Conservation (phyloP, 2,888 invertebrate species). For the Machimus atricapillus region DNA sequence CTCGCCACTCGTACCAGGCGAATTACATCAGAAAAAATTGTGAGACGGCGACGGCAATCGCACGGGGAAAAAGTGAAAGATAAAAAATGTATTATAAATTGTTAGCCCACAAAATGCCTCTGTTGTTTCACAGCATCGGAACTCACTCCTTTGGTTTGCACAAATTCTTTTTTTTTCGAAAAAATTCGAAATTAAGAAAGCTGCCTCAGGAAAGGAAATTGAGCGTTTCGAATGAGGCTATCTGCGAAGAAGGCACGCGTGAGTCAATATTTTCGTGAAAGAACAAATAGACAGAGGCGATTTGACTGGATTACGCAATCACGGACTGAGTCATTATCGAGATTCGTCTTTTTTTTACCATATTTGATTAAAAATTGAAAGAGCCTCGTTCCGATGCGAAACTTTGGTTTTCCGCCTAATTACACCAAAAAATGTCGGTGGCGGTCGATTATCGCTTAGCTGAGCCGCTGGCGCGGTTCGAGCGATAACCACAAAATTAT, state of each 20-base stretch:
- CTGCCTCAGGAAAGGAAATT: background rate
- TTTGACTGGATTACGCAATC: background rate
- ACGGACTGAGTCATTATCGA: background rate
- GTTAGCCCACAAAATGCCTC: background rate
- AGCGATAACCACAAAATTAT: background rate
- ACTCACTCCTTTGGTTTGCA: background rate
- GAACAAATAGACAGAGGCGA: background rate
- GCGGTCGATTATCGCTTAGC: background rate
- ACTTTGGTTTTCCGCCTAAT: constrained; percentile 24
- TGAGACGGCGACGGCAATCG: background rate
- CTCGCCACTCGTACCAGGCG: background rate
- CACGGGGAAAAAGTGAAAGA: background rate
- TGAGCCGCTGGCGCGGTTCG: background rate
- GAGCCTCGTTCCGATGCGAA: background rate
- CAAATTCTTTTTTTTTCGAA: background rate
- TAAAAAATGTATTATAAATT: background rate
- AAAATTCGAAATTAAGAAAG: background rate
- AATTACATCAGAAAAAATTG: background rate
- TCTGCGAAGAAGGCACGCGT: background rate
- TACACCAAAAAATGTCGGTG: background rate
- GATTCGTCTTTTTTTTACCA: background rate
- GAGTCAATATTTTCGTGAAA: background rate
- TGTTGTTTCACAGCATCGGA: background rate
- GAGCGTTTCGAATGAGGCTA: background rate
- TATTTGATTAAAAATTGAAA: background rate